Conservation (phyloP, 23 tunicate species). For the Halocynthia aurantium region DNA sequence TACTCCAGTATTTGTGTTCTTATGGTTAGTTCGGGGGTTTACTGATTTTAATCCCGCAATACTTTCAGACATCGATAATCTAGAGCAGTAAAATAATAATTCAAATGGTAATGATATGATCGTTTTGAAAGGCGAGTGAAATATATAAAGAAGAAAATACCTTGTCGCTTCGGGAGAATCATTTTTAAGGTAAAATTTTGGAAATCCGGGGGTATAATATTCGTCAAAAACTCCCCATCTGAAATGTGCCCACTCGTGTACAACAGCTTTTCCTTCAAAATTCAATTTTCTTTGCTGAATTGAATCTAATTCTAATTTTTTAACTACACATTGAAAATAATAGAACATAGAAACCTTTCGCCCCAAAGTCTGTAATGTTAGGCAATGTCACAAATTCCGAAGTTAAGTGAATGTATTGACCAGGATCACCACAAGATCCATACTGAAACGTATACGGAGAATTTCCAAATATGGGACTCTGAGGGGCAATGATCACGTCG, state of each 20-base stretch:
- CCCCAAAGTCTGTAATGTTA: slow-evolving; percentile 19
- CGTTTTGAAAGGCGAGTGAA: too few species aligned
- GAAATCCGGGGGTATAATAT: slow-evolving; percentile 23
- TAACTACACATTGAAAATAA: too few species aligned
- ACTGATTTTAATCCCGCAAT: too few species aligned
- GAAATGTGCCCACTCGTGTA: slow-evolving; percentile 57
- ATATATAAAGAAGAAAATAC: not conserved
- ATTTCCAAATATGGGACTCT: slow-evolving; percentile 32
- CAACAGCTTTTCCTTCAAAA: slow-evolving; percentile 29
- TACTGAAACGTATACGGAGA: slow-evolving; percentile 47
- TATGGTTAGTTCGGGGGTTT: too few species aligned
- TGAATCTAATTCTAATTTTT: too few species aligned
- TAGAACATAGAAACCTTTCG: slow-evolving; percentile 11
- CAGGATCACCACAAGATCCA: slow-evolving; percentile 51
- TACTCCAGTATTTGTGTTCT: not conserved
- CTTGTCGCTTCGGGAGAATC: slow-evolving; percentile 12
- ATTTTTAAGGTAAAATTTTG: slow-evolving; percentile 24
- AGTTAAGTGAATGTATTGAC: slow-evolving; percentile 59
- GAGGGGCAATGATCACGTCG: slow-evolving; percentile 35
- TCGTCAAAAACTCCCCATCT: slow-evolving; percentile 70
- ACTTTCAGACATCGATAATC: too few species aligned
- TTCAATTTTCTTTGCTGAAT: not conserved
- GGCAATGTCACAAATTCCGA: slow-evolving; percentile 12
- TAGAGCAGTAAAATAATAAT: too few species aligned
- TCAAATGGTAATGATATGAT: too few species aligned